Evolutionary conservation across 2,888 invertebrate species (phyloP), one percentile per base, ranked within the genome.

Genomic region (Amphimallon solstitiale): DNA sequence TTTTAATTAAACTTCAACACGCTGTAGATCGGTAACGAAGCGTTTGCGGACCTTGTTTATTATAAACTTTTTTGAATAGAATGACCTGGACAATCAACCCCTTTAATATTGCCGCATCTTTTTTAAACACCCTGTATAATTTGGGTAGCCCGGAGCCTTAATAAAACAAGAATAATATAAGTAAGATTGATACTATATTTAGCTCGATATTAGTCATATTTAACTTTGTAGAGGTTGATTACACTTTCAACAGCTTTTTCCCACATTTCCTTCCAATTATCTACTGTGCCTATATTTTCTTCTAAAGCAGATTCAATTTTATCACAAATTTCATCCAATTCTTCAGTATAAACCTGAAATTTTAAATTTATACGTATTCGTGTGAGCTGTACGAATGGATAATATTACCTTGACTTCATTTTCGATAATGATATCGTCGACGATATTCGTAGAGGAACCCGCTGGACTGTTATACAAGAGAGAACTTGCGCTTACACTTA

Each of bases 201-300:
- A 12, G 2, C 12, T 45, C 14, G 45, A 12, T 21, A 19, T 19
- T 48, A 63, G 66, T 76, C 73, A 54, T 78, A 78, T 73, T 76
- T 77, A 1, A 77, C 72, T 37, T 70, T 70, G 66, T 75, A 78
- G 46, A 79, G 69, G 60, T 72, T 70, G 15, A 68, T 54, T 34
- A 79, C 73, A 43, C 65, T 72, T 17, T 74, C 45, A 1, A 77
- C 65, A 14, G 76, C 76, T 37, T 63, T 66, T 0, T 61, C 45
- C 76, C 78, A 79, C 38, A 72, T 75, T 14, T 68, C 59, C 66
- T 73, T 70, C 59, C 74, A 74, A 19, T 64, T 64, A 10, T 72
- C 65, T 15, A 72, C 60, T 4, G 67, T 35, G 7, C 51, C 40
- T 29, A 46, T n/a, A 64, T 73, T 71, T 35, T 67, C 64, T 0